phyloP scores from a whole-genome alignment of 2,113 vertebrate species.

The Sitta europaea region DNA sequence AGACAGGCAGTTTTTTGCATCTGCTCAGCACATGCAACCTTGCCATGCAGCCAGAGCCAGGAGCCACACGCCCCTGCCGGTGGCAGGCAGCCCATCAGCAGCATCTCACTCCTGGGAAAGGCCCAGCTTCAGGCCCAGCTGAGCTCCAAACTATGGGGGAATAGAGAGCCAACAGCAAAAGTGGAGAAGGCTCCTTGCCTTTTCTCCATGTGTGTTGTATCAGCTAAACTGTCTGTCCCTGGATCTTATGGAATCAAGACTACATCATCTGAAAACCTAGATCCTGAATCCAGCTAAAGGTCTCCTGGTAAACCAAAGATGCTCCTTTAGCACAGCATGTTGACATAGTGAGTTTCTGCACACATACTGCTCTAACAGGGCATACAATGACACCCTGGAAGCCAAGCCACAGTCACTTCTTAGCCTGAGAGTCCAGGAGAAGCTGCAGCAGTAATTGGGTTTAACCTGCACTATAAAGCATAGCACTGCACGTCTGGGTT shows the following conservation, averaged over 20 bases:
- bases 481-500: neutral
- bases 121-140: neutral
- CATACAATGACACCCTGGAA: neutral
- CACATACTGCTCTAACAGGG: neutral
- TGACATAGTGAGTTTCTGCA: neutral
- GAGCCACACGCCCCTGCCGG: neutral
- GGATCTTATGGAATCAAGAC: neutral
- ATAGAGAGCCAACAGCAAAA: neutral
- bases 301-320: neutral
- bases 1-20: neutral
- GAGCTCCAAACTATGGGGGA: neutral
- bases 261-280: neutral
- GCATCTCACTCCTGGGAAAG: neutral
- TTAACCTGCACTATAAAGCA: neutral
- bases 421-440: neutral
- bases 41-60: neutral
- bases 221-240: neutral
- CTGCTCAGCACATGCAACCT: neutral
- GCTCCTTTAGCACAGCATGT: neutral
- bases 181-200: neutral
- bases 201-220: neutral
- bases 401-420: neutral
- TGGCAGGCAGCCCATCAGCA: neutral
- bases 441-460: neutral
- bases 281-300: neutral